A percentile compares a stretch with the other conserved stretches of the same genome.
Evolutionary conservation across 2,888 invertebrate genomes (phyloP).

Genomic region (Choreutis nemorana): DNA sequence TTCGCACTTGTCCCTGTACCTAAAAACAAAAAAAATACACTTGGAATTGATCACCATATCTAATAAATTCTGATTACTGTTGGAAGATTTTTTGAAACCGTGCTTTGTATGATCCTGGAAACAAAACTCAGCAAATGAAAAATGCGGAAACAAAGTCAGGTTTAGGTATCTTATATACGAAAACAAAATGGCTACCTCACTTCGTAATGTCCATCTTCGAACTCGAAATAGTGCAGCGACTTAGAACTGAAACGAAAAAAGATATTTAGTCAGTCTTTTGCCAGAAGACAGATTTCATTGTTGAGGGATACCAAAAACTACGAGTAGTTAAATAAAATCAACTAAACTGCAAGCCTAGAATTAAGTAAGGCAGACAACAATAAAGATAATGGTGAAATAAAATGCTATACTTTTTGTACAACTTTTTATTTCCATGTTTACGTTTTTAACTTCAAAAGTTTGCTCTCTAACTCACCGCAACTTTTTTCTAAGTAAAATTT

Average conservation of each 20-base stretch:
- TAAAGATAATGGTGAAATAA: constrained; percentile 1
- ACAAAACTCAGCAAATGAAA: background rate
- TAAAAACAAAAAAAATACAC: constrained; percentile 14
- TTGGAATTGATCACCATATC: too few relatives aligned
- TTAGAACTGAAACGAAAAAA: constrained; percentile 30
- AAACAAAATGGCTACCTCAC: constrained; percentile 25
- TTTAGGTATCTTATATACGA: background rate
- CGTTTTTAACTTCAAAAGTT: too few relatives aligned
- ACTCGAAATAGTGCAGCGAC: constrained; percentile 43
- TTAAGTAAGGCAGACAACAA: background rate
- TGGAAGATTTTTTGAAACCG: too few relatives aligned
- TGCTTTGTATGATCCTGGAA: background rate
- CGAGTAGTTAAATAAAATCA: too few relatives aligned
- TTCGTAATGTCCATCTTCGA: constrained; percentile 48
- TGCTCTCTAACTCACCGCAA: too few relatives aligned
- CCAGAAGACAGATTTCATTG: too few relatives aligned
- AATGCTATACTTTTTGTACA: background rate
- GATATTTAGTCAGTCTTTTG: too few relatives aligned
- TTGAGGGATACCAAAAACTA: too few relatives aligned
- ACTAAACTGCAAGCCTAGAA: too few relatives aligned
- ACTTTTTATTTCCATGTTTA: too few relatives aligned
- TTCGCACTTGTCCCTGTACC: constrained; percentile 44
- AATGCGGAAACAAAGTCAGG: background rate
- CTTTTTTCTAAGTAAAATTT: too few relatives aligned
- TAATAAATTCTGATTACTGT: too few relatives aligned